Conservation (phyloP, 1,140 invertebrate genomes). For the Thaumetopoea pityocampa region DNA sequence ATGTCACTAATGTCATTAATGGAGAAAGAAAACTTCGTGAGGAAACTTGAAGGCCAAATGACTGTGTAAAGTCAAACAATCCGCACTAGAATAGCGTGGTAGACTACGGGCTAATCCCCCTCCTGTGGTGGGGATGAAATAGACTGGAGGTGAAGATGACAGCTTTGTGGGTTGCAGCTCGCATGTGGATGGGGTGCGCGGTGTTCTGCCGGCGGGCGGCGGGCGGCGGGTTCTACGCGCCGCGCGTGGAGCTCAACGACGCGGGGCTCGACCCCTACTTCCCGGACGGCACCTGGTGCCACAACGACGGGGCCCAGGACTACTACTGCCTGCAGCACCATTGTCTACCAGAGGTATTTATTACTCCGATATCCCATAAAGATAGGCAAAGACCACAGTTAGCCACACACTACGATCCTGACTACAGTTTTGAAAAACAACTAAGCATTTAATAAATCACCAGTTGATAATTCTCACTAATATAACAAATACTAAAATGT, state of each 20-base stretch:
- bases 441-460: no score
- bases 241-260: constrained; percentile 84
- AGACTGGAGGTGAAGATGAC: no score
- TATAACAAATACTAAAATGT: no score
- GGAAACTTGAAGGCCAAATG: no score
- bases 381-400: background rate
- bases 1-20: no score
- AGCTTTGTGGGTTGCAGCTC: constrained; percentile 54
- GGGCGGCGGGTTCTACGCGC: constrained; percentile 83
- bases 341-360: constrained; percentile 80
- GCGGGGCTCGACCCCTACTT: constrained; percentile 84
- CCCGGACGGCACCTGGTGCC: constrained; percentile 89
- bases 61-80: no score
- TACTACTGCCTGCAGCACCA: constrained; percentile 86
- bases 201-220: constrained; percentile 83
- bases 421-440: constrained; percentile 5
- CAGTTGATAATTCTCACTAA: no score
- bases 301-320: constrained; percentile 78
- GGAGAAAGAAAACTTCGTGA: no score
- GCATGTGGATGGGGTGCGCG: constrained; percentile 85
- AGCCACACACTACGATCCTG: background rate
- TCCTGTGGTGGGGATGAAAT: no score
- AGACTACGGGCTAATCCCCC: no score
- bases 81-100: no score
- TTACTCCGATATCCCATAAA: background rate